Base-by-base conservation (phyloP, 2,113 vertebrate genomes). In the Antennarius striatus region DNA sequence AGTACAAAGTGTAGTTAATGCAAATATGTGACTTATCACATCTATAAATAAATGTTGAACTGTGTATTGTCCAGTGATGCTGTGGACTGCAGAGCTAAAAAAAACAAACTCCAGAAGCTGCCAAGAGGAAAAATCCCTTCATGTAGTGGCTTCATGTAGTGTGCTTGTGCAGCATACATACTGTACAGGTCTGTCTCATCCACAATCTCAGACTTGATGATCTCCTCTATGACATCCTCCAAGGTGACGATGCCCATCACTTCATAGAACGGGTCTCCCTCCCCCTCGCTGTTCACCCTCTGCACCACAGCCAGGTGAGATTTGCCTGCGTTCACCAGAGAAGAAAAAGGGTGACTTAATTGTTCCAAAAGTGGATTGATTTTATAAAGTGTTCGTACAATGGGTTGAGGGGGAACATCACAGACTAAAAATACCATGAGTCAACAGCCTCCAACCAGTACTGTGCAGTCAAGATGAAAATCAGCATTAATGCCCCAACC, bases 141-240 rank as follows among this genome's bases (percentile, higher is more conserved):
- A 40, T 2, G 10, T 7, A 7, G 39, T 10, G 39, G 10, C 4
- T 36, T 56, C 22, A 50, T 30, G 14, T 22, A 6, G 39, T 32
- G 5, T 54, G 13, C 52, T 63, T 22, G 9, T 59, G n/a, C 16
- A 5, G 56, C 39, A 22, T 81, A 94, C 97, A 78, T 93, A 99
- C 97, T 98, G 80, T 95, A 99, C 40, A 99, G 93, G 83, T 99
- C 97, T 0, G 97, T 99, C 90, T 99, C 96, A 54, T 99, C 97
- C 86, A 99, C 94, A 74, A 99, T 99, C 91, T 99, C 97, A 0
- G 97, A 98, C 77, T 99, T 98, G 91, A 93, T 93, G 85, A 93
- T 93, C 63, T 93, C 92, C 46, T 93, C 92, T 15, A 93, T 93
- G 64, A 93, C 88, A 3, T 93, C 92, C 69, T 93, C 92, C 78